Base-by-base conservation (phyloP, 64 coral and sea anemone genomes). In the Porites lutea region DNA sequence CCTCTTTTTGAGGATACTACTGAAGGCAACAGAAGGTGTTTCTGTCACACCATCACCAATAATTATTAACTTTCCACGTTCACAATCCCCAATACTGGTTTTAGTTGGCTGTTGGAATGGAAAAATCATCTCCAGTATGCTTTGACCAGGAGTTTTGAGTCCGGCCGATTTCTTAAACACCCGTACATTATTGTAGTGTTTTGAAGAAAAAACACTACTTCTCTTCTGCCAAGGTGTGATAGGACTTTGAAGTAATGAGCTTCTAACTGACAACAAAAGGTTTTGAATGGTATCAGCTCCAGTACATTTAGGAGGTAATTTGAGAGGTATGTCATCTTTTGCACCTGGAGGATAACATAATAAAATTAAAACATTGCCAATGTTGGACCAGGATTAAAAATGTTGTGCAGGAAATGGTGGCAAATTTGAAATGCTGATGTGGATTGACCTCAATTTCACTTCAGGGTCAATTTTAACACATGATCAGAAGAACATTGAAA, bases 1-100 rank as follows among this genome's bases (percentile, higher is more conserved):
- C 2, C 95, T 57, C 58, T 94, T 96, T 19, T 96, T 96, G 2
- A 93, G 83, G 59, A 96, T 79, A 81, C 91, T 93, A 48, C 92
- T 96, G 54, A 48, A 90, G 4, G 67, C 63, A 7, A 57, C n/a
- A 44, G 64, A 88, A 3, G 16, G 15, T 23, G 57, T 75, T 10
- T 82, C 46, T 60, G 53, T 52, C 49, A 75, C 15, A 21, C 76
- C 77, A 75, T 45, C 79, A 65, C 44, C 57, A 89, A 67, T 15
- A 74, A 72, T 59, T n/a, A n/a, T n/a, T 37, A 74, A 46, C 20
- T 62, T 70, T 44, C 13, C 1, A 46, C 67, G 53, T 23, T 81
- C 15, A 16, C 18, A 58, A 6, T 89, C 82, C 27, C 88, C 86
- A 65, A 79, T 80, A 67, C 87, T 73, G 21, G 20, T 46, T 52